These are phyloP conservation scores for Uria lomvia DNA, from an alignment of 2,113 vertebrate species.

Conservation along the genomic window DNA sequence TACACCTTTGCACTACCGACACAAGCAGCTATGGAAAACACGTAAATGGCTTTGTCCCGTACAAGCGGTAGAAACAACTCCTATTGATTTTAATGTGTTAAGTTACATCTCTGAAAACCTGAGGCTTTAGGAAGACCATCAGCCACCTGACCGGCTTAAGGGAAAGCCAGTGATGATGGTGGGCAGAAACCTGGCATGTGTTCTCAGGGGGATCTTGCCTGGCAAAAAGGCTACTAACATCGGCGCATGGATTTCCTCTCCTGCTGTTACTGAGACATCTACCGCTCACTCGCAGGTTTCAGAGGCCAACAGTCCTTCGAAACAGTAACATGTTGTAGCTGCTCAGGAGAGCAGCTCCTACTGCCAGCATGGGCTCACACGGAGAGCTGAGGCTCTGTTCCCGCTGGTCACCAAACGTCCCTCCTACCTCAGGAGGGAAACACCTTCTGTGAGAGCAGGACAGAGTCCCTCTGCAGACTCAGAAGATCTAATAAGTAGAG, in stretches of 20 bases:
- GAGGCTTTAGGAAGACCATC: neutral
- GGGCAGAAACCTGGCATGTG: neutral
- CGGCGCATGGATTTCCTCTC: neutral
- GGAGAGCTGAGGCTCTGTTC: neutral
- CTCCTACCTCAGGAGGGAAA: neutral
- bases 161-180: neutral
- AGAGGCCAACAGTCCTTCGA: neutral
- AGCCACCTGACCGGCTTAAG: neutral
- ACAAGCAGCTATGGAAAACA: neutral
- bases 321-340: neutral
- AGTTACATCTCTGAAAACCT: neutral
- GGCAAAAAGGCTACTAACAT: neutral
- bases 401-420: rapidly evolving
- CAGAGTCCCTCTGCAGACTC: neutral
- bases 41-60: neutral
- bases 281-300: neutral
- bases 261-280: neutral
- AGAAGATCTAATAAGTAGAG: neutral
- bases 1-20: neutral
- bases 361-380: neutral
- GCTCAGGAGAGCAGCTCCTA: neutral
- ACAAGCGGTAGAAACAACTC: neutral
- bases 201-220: neutral
- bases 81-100: neutral
- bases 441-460: neutral